These are phyloP conservation scores for Peromyscus melanophrys DNA, from an alignment of 2,797 vertebrate genomes.

Conservation along the genomic window DNA sequence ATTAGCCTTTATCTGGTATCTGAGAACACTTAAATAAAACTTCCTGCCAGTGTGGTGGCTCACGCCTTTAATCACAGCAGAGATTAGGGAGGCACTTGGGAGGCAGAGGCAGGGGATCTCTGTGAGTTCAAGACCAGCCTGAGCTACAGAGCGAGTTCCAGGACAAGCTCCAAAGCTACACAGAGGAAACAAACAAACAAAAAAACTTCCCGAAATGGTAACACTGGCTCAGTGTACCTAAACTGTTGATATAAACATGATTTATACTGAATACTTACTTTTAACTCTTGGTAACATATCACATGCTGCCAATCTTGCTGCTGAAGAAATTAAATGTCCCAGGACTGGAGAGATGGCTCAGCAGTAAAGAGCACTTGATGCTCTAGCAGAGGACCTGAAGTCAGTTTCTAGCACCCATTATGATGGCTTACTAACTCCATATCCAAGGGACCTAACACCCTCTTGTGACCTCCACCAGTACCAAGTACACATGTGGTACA, in stretches of 20 bases:
- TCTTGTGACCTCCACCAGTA: neutral
- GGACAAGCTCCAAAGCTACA: too few relatives aligned
- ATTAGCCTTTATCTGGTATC: neutral
- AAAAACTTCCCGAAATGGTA: conserved; percentile 52
- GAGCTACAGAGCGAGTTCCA: too few relatives aligned
- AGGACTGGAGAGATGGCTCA: neutral
- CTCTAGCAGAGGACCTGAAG: neutral
- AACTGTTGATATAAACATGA: conserved; percentile 22
- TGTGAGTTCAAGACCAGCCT: too few relatives aligned
- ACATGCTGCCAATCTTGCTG: neutral
- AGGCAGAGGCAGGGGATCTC: too few relatives aligned
- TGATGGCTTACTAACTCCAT: neutral
- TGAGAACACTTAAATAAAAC: conserved; percentile 36
- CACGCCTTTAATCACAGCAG: too few relatives aligned
- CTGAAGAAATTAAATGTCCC: conserved; percentile 8
- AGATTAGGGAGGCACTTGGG: too few relatives aligned
- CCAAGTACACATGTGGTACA: neutral
- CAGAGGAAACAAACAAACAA: too few relatives aligned
- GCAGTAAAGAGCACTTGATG: neutral
- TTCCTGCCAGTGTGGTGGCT: neutral
- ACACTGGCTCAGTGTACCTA: neutral
- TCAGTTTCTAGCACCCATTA: neutral
- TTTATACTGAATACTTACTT: neutral
- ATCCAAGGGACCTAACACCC: neutral
- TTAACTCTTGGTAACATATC: neutral